Conservation (phyloP, 1,140 invertebrate genomes). For the Diuraphis noxia region DNA sequence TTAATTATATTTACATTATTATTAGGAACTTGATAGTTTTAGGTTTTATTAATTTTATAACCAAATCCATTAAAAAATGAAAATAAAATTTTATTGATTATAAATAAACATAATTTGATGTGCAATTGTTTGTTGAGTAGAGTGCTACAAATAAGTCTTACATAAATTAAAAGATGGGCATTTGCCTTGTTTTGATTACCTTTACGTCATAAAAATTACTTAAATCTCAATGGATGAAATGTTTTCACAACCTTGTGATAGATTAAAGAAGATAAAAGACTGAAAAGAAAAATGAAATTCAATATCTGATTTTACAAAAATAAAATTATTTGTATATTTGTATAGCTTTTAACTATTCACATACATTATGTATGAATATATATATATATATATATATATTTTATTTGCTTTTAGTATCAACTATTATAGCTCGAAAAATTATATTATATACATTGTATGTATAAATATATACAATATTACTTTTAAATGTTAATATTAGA, state of each 20-base stretch:
- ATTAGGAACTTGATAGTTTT: not conserved
- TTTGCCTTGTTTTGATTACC: not conserved
- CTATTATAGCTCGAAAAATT: too few species aligned
- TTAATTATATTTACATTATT: not conserved
- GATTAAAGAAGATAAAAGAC: not conserved
- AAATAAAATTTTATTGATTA: not conserved
- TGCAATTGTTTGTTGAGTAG: not conserved
- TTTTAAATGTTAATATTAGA: too few species aligned
- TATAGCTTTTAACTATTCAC: too few species aligned
- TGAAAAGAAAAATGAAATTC: too few species aligned
- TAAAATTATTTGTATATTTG: too few species aligned
- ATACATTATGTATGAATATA: too few species aligned
- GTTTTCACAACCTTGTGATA: not conserved
- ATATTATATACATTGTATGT: too few species aligned
- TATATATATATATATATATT: too few species aligned
- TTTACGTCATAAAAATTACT: not conserved
- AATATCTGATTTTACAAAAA: too few species aligned
- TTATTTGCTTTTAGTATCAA: too few species aligned
- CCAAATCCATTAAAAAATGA: not conserved
- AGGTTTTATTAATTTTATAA: not conserved
- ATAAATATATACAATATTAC: too few species aligned
- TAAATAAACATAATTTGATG: not conserved
- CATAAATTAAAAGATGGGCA: not conserved
- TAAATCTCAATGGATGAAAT: not conserved
- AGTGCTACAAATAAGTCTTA: not conserved